phyloP scores from a whole-genome alignment of 2,797 vertebrate genomes.

The Morelia viridis region DNA sequence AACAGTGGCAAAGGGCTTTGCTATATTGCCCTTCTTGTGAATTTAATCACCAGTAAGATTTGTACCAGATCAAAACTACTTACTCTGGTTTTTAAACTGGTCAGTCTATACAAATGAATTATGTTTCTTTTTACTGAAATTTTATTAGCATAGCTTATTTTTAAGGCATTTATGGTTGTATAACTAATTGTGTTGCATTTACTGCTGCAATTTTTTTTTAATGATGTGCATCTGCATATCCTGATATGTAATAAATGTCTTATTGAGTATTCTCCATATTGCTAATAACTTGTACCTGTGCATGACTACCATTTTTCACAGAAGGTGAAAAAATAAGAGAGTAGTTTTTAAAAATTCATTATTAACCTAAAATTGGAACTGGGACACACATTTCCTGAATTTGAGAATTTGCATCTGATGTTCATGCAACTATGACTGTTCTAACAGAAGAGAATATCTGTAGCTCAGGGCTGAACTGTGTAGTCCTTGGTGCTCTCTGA shows the following conservation, averaged over 20 bases:
- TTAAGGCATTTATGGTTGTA: not conserved
- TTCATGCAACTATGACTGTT: not conserved
- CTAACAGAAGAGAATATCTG: no score
- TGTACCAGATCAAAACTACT: not conserved
- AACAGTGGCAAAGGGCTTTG: not conserved
- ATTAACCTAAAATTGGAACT: not conserved
- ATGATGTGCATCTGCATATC: not conserved
- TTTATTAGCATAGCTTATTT: not conserved
- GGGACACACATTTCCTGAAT: not conserved
- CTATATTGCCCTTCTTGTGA: not conserved
- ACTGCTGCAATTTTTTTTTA: not conserved
- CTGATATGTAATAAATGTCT: not conserved
- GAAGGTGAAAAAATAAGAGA: not conserved
- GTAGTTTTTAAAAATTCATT: not conserved
- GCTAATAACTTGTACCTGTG: not conserved
- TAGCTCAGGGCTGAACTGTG: no score
- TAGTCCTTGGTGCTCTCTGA: no score
- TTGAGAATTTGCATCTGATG: not conserved
- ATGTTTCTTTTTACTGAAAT: not conserved
- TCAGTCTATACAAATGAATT: not conserved
- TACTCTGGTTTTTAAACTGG: not conserved
- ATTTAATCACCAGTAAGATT: not conserved
- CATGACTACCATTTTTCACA: not conserved
- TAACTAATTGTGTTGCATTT: not conserved
- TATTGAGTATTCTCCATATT: not conserved